These are phyloP conservation scores for Cottoperca gobio DNA, from an alignment of 2,797 vertebrate species.

Conservation along the genomic window DNA sequence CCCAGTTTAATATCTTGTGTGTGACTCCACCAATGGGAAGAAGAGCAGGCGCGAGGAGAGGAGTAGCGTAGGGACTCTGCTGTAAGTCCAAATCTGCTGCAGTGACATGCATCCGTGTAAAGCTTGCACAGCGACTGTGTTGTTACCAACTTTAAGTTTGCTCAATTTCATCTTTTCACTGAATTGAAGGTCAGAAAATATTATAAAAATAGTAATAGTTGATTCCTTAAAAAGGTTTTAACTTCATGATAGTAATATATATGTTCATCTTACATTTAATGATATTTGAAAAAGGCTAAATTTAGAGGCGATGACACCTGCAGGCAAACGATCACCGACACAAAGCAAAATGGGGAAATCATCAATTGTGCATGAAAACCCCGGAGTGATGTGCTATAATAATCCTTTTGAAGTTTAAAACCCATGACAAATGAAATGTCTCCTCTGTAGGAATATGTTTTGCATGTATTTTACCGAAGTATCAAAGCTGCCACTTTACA, in stretches of 20 bases:
- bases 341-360: conserved; percentile 46
- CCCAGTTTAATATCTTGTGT: conserved; percentile 81
- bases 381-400: conserved; percentile 44
- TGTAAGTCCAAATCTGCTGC: conserved; percentile 70
- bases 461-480: conserved; percentile 16
- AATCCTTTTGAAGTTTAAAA: conserved; percentile 66
- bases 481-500: conserved; percentile 27
- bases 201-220: too few relatives aligned
- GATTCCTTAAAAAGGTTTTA: neutral
- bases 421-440: conserved; percentile 48
- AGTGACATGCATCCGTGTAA: conserved; percentile 71
- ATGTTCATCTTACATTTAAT: neutral
- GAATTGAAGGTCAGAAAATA: neutral
- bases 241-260: neutral
- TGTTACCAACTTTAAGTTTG: neutral
- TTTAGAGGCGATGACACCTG: neutral
- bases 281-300: neutral
- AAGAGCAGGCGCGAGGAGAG: conserved; percentile 56
- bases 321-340: conserved; percentile 16
- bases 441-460: conserved; percentile 11
- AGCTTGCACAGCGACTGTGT: conserved; percentile 22
- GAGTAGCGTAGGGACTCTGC: conserved; percentile 53
- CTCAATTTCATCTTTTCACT: neutral
- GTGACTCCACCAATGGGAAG: conserved; percentile 67
- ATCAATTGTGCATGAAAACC: conserved; percentile 50